Conservation (phyloP, 2,797 vertebrate species). For the Danio choprae region DNA sequence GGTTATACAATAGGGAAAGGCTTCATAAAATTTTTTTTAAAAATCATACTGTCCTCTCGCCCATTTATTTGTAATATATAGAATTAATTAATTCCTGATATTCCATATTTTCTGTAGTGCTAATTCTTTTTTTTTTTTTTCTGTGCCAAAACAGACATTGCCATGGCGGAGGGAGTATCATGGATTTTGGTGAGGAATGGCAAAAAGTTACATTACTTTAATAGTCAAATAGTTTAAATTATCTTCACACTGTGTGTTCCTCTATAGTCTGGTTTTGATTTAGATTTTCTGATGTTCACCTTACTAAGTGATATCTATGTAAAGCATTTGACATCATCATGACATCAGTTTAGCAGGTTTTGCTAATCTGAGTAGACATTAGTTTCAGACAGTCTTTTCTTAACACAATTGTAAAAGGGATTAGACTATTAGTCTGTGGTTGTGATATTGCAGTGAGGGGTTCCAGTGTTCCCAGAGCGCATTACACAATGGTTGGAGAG, state of each 20-base stretch:
- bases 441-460: constrained; percentile 77
- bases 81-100: not conserved
- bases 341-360: not conserved
- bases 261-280: not conserved
- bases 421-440: not conserved
- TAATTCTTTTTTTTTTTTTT: not conserved
- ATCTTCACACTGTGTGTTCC: not conserved
- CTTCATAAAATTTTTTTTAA: no score
- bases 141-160: constrained; percentile 72
- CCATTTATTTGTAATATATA: no score
- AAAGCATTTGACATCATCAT: not conserved
- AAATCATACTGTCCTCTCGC: not conserved
- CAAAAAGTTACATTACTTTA: not conserved
- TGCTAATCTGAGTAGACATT: not conserved
- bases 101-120: not conserved
- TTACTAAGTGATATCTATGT: no score
- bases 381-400: not conserved
- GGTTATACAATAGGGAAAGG: no score
- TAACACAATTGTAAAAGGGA: not conserved
- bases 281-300: not conserved
- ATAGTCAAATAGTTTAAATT: not conserved
- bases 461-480: constrained; percentile 81
- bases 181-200: constrained; percentile 84
- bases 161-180: constrained; percentile 85
- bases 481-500: constrained; percentile 92